A percentile compares a stretch with the other conserved stretches of the same genome.
These are phyloP conservation scores for Agonum fuliginosum DNA, from an alignment of 2,888 invertebrate species.

Conservation along the genomic window DNA sequence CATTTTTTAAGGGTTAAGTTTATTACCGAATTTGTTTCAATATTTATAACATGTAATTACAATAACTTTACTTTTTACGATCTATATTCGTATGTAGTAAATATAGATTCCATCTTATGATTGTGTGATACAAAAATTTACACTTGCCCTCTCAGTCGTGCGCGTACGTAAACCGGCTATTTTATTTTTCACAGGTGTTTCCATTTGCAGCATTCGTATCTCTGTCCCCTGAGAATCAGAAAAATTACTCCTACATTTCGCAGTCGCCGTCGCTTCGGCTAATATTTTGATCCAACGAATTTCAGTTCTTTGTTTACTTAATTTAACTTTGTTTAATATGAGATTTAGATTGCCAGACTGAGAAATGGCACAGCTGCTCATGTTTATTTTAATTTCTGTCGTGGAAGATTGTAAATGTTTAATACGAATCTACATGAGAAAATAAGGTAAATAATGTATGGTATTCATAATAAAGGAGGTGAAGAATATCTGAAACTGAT, in stretches of 20 bases:
- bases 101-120: too few species aligned
- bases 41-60: too few species aligned
- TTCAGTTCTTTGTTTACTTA: slow-evolving; percentile 24
- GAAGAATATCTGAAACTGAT: too few species aligned
- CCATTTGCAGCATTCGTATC: slow-evolving; percentile 2
- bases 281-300: slow-evolving; percentile 28
- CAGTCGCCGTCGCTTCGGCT: not conserved
- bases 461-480: not conserved
- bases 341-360: slow-evolving; percentile 12
- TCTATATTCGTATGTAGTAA: too few species aligned
- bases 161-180: not conserved
- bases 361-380: slow-evolving; percentile 12
- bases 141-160: not conserved
- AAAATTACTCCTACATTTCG: not conserved
- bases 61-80: too few species aligned
- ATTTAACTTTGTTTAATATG: slow-evolving; percentile 35
- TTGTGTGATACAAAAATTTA: not conserved
- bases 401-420: slow-evolving; percentile 19
- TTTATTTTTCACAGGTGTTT: not conserved
- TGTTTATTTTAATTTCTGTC: slow-evolving; percentile 27
- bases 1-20: too few species aligned
- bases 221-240: not conserved
- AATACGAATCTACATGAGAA: not conserved
- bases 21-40: too few species aligned
- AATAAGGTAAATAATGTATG: not conserved